A percentile compares a stretch with the other conserved stretches of the same genome.
These are phyloP conservation scores for Ivindomyrus marchei DNA, from an alignment of 2,113 vertebrate genomes.

Conservation along the genomic window DNA sequence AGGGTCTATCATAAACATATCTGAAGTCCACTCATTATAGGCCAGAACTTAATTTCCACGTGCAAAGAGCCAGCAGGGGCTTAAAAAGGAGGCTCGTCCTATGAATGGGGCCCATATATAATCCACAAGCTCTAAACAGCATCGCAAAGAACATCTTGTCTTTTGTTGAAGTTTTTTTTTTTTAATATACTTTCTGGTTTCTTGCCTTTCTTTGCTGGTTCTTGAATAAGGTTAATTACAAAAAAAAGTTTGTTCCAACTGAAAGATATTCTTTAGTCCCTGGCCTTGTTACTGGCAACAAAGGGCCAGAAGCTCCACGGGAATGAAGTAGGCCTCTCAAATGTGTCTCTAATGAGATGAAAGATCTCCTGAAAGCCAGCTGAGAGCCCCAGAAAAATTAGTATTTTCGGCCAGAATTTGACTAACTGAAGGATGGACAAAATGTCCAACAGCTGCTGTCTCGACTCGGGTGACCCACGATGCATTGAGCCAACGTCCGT, in stretches of 20 bases:
- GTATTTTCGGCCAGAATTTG: constrained; percentile 20
- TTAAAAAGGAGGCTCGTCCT: neutral
- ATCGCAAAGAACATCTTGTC: constrained; percentile 25
- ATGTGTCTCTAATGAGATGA: constrained; percentile 25
- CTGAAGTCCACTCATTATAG: constrained; percentile 27
- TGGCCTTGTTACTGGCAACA: constrained; percentile 26
- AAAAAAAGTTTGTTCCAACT: constrained; percentile 23
- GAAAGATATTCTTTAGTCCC: constrained; percentile 26
- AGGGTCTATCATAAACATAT: constrained; percentile 24
- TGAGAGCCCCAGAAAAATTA: neutral
- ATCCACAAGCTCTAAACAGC: constrained; percentile 25
- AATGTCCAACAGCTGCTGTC: constrained; percentile 7
- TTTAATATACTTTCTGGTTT: constrained; percentile 24
- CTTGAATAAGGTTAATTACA: constrained; percentile 33
- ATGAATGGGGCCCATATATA: constrained; percentile 22
- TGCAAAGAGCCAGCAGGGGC: constrained; percentile 15
- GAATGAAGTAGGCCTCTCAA: constrained; percentile 16
- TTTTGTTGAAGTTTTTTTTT: constrained; percentile 31
- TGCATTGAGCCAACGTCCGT: neutral
- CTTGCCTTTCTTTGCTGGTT: constrained; percentile 15
- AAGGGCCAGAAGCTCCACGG: constrained; percentile 8
- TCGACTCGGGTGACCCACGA: neutral
- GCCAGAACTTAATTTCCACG: constrained; percentile 25
- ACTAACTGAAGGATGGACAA: constrained; percentile 19
- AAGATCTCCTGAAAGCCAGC: constrained; percentile 13